phyloP scores from a whole-genome alignment of 1,140 invertebrate genomes.

The Pissodes strobi region DNA sequence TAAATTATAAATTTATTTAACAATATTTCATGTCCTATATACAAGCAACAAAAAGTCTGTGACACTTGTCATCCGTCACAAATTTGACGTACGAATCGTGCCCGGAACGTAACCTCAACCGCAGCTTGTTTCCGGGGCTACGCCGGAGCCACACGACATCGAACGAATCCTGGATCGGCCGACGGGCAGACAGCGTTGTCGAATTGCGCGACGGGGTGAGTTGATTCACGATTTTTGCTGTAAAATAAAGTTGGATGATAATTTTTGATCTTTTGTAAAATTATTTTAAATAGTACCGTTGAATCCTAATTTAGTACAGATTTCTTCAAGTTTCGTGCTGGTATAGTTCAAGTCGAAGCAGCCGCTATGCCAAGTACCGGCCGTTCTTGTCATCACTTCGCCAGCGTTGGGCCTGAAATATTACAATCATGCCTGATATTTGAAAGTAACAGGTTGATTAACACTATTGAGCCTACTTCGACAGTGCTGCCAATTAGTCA shows the following conservation, averaged over 20 bases:
- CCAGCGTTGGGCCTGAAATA: slow-evolving; percentile 58
- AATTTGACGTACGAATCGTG: slow-evolving; percentile 46
- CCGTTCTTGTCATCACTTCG: slow-evolving; percentile 60
- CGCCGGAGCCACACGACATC: slow-evolving; percentile 44
- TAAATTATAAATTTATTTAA: no score
- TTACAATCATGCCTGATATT: no score
- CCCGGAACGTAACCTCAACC: slow-evolving; percentile 43
- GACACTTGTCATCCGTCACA: slow-evolving; percentile 40
- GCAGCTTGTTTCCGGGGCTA: slow-evolving; percentile 32
- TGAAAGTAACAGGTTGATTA: no score
- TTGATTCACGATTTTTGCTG: slow-evolving; percentile 6
- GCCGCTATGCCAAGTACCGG: slow-evolving; percentile 64
- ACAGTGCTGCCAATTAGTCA: no score
- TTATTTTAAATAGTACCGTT: slow-evolving; percentile 8
- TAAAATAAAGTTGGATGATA: not conserved
- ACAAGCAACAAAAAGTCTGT: slow-evolving; percentile 47
- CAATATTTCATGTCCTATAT: no score
- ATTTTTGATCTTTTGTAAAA: not conserved
- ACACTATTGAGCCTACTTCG: no score
- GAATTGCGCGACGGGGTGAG: slow-evolving; percentile 8
- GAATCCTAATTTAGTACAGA: slow-evolving; percentile 57
- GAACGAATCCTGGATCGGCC: slow-evolving; percentile 45
- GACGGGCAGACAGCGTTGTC: slow-evolving; percentile 13
- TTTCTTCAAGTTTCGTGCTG: slow-evolving; percentile 51
- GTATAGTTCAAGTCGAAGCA: slow-evolving; percentile 59